phyloP scores from a whole-genome alignment of 2,888 invertebrate species.

The Caenorhabditis uteleia region DNA sequence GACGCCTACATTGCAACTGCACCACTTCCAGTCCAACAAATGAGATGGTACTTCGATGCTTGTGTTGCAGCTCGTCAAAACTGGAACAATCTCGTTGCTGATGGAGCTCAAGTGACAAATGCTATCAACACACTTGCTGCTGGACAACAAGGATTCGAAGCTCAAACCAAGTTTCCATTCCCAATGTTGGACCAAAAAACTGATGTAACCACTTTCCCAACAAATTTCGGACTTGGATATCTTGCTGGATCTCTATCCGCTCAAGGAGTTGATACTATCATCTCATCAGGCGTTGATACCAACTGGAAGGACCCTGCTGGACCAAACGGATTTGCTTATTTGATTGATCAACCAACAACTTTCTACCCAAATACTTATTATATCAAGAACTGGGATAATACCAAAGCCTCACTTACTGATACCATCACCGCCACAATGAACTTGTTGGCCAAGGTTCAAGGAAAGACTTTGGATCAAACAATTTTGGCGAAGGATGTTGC shows the following conservation, averaged over 20 bases:
- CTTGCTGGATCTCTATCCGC: slow-evolving; percentile 33
- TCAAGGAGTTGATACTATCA: slow-evolving; percentile 35
- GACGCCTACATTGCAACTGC: slow-evolving; percentile 28
- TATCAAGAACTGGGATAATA: slow-evolving; percentile 42
- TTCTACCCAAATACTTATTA: slow-evolving; percentile 46
- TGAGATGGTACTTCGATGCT: slow-evolving; percentile 35
- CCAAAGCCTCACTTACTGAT: slow-evolving; percentile 12
- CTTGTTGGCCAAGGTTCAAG: slow-evolving; percentile 32
- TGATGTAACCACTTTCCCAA: slow-evolving; percentile 21
- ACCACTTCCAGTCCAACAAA: slow-evolving; percentile 44
- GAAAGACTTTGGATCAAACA: slow-evolving; percentile 30
- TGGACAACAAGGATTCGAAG: slow-evolving; percentile 3
- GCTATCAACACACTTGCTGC: slow-evolving; percentile 23
- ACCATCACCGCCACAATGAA: slow-evolving; percentile 33
- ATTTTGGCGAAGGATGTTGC: slow-evolving; percentile 38
- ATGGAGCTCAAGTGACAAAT: slow-evolving; percentile 25
- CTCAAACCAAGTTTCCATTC: slow-evolving; percentile 31
- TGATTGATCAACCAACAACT: slow-evolving; percentile 60
- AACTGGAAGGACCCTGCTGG: slow-evolving; percentile 63
- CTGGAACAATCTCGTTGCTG: slow-evolving; percentile 25
- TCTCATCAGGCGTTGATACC: slow-evolving; percentile 52
- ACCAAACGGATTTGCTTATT: slow-evolving; percentile 50
- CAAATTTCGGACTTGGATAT: slow-evolving; percentile 26
- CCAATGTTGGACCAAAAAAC: slow-evolving; percentile 44
- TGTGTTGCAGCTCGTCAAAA: slow-evolving; percentile 36